These are phyloP conservation scores for Chloroceryle inda DNA, from an alignment of 2,797 vertebrate species.

Conservation along the genomic window DNA sequence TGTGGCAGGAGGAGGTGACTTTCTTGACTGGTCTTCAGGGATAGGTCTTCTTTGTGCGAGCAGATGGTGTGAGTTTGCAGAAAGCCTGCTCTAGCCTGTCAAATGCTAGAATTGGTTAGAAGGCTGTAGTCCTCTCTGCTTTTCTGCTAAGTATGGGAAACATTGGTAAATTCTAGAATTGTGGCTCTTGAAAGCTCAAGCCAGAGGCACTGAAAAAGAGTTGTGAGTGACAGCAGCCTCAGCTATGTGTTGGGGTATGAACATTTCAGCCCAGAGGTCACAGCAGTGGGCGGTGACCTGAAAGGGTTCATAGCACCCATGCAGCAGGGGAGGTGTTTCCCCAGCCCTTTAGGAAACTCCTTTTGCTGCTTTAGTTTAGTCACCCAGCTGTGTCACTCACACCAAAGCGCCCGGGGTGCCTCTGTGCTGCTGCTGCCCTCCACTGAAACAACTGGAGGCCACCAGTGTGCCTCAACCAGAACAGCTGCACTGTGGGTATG, in stretches of 20 bases:
- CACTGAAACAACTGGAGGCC: neutral
- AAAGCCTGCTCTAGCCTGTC: neutral
- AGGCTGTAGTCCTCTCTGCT: neutral
- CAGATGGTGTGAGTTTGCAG: neutral
- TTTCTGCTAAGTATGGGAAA: neutral
- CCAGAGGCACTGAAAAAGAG: neutral
- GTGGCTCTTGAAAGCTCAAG: neutral
- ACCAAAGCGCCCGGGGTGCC: accelerated
- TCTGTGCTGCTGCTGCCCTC: neutral
- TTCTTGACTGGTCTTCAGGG: neutral
- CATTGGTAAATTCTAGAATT: neutral
- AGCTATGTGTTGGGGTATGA: accelerated
- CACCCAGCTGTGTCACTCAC: neutral
- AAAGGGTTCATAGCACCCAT: neutral
- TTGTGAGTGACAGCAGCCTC: neutral
- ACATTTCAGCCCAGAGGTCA: neutral
- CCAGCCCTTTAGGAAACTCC: accelerated
- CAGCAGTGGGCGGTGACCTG: accelerated
- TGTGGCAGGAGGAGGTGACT: neutral
- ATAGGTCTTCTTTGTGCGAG: neutral
- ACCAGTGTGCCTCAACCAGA: accelerated
- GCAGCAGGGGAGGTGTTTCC: neutral
- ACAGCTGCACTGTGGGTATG: accelerated
- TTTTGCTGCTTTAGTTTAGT: neutral
- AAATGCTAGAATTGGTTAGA: neutral